Percentiles rank a stretch among this genome's conserved stretches.
Evolutionary conservation across 2,888 invertebrate species (phyloP).

Genomic region (Caradrina clavipalpis): DNA sequence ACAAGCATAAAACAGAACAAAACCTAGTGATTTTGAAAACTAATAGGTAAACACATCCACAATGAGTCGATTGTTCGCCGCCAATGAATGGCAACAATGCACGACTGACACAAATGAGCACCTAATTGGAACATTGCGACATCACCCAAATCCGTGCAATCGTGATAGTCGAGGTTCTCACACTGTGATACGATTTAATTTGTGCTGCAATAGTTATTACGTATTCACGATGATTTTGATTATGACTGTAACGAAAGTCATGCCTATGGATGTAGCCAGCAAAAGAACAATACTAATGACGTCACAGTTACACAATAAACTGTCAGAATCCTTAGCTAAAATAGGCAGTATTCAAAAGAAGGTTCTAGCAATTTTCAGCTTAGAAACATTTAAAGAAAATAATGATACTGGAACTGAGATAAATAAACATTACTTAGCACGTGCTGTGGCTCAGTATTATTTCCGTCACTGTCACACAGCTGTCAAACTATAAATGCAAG

Average conservation of each 20-base stretch:
- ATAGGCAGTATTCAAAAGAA: neutral
- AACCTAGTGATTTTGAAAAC: conserved; percentile 75
- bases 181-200: conserved; percentile 69
- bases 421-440: no score
- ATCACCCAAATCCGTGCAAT: conserved; percentile 82
- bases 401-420: no score
- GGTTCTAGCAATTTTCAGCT: neutral
- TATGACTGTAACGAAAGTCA: conserved; percentile 21
- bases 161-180: conserved; percentile 76
- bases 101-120: conserved; percentile 88
- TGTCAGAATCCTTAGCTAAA: neutral
- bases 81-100: conserved; percentile 86
- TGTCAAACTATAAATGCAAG: no score
- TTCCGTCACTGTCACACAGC: no score
- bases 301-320: conserved; percentile 10
- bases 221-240: conserved; percentile 43
- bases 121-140: conserved; percentile 89
- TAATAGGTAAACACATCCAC: conserved; percentile 77
- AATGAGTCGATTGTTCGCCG: conserved; percentile 83
- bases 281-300: conserved; percentile 14
- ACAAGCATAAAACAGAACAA: conserved; percentile 43
- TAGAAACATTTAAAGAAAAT: no score
- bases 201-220: conserved; percentile 58
- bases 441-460: no score
- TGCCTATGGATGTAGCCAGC: conserved; percentile 4